Conservation (phyloP, 2,888 invertebrate species). For the Oscheius sp. region DNA sequence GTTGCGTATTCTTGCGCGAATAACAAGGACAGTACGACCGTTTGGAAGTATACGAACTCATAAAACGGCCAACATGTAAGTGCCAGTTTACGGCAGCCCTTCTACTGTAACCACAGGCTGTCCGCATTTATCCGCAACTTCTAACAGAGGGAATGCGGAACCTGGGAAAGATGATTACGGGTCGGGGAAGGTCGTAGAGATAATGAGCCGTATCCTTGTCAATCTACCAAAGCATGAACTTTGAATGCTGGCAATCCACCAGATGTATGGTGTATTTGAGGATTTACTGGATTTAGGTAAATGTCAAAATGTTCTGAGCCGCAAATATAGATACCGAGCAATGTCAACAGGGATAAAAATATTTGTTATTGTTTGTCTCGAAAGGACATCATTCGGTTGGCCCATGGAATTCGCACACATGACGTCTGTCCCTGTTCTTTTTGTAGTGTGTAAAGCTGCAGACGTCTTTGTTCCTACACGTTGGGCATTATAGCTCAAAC, state of each 20-base stretch:
- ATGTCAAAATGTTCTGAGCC: no score
- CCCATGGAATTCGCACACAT: constrained; percentile 16
- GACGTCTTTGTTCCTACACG: constrained; percentile 17
- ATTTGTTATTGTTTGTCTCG: neutral
- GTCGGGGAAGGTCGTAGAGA: neutral
- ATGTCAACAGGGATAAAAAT: no score
- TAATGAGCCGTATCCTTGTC: neutral
- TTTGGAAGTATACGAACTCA: constrained; percentile 13
- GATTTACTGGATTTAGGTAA: no score
- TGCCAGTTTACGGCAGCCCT: constrained; percentile 30
- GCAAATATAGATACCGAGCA: no score
- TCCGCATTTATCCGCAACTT: constrained; percentile 16
- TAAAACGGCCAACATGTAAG: constrained; percentile 28
- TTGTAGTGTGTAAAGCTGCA: constrained; percentile 27
- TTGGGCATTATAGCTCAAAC: constrained; percentile 14
- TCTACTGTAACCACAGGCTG: constrained; percentile 18
- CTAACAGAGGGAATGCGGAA: neutral
- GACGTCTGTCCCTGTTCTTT: constrained; percentile 25
- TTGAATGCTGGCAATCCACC: no score
- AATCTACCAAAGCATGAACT: no score
- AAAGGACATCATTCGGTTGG: neutral
- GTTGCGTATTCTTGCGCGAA: no score
- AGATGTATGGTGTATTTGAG: no score
- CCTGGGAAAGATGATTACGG: no score
- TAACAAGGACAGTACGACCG: constrained; percentile 6